A percentile compares a stretch with the other conserved stretches of the same genome.
Evolutionary conservation across 2,888 invertebrate species (phyloP).

Genomic region (Drosophila anomelani): DNA sequence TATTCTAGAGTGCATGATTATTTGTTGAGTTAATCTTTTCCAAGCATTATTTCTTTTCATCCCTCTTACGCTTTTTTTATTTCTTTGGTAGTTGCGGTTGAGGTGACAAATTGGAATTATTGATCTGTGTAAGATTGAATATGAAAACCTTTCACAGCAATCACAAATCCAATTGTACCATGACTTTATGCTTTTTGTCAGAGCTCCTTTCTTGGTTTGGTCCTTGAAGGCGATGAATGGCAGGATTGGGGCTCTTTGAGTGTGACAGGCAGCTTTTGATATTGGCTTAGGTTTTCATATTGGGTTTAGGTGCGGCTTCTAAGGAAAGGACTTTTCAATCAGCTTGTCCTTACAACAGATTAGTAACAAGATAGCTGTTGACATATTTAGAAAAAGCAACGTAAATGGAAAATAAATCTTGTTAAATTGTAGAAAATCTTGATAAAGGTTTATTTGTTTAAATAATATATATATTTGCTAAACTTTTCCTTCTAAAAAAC

Average conservation of each 20-base stretch:
- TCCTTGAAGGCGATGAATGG: slow-evolving; percentile 12
- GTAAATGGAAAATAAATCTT: neutral
- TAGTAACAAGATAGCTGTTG: neutral
- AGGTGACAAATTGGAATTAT: slow-evolving; percentile 32
- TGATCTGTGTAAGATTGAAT: slow-evolving; percentile 23
- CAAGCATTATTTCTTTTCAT: neutral
- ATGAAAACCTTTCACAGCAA: slow-evolving; percentile 37
- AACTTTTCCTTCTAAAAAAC: neutral
- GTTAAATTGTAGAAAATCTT: neutral
- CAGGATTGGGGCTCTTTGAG: slow-evolving; percentile 10
- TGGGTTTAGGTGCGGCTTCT: slow-evolving; percentile 12
- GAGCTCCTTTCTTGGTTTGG: neutral
- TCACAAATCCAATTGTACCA: slow-evolving; percentile 30
- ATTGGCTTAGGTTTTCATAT: slow-evolving; percentile 17
- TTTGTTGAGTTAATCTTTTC: neutral
- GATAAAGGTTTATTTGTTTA: no score
- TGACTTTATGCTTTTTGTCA: slow-evolving; percentile 21
- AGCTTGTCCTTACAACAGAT: slow-evolving; percentile 17
- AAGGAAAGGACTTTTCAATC: slow-evolving; percentile 1
- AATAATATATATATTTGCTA: no score
- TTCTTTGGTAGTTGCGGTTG: neutral
- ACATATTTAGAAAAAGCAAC: neutral
- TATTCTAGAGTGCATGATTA: no score
- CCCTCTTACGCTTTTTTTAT: neutral
- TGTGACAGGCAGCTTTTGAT: slow-evolving; percentile 28